These are phyloP conservation scores for Cephonodes hylas DNA, from an alignment of 2,888 invertebrate species.

Conservation along the genomic window DNA sequence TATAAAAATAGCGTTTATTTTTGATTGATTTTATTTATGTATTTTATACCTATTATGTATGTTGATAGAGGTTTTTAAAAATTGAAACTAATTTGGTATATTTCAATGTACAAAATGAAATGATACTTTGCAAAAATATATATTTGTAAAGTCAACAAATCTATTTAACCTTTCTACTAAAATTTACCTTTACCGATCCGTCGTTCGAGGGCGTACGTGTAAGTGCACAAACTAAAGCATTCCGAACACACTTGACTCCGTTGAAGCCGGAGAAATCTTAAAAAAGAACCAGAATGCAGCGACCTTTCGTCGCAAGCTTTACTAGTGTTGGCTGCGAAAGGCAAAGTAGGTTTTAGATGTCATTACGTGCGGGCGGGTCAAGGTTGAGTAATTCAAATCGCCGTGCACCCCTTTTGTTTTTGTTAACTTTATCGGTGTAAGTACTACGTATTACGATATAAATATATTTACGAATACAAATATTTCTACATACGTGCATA, in stretches of 20 bases:
- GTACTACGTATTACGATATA: conserved; percentile 37
- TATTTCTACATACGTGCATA: too few species aligned
- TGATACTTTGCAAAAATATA: too few species aligned
- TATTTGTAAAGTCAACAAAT: too few species aligned
- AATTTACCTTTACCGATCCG: background rate
- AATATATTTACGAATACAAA: too few species aligned
- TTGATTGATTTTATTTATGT: background rate
- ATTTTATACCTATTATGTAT: background rate
- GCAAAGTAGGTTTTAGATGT: conserved; percentile 18
- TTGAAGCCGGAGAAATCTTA: conserved; percentile 14
- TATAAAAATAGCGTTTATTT: background rate
- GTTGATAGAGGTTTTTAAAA: background rate
- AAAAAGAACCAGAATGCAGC: background rate
- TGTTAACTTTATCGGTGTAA: conserved; percentile 26
- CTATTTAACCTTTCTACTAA: too few species aligned
- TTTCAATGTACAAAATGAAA: too few species aligned
- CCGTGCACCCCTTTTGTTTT: conserved; percentile 21
- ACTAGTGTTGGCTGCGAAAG: conserved; percentile 17
- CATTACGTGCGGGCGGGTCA: background rate
- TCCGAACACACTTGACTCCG: background rate
- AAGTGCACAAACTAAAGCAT: background rate
- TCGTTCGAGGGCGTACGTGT: too few species aligned
- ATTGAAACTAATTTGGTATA: too few species aligned
- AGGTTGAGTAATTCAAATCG: background rate
- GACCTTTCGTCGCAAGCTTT: background rate